phyloP scores from a whole-genome alignment of 1,140 invertebrate species.

The Danaus melanippus region DNA sequence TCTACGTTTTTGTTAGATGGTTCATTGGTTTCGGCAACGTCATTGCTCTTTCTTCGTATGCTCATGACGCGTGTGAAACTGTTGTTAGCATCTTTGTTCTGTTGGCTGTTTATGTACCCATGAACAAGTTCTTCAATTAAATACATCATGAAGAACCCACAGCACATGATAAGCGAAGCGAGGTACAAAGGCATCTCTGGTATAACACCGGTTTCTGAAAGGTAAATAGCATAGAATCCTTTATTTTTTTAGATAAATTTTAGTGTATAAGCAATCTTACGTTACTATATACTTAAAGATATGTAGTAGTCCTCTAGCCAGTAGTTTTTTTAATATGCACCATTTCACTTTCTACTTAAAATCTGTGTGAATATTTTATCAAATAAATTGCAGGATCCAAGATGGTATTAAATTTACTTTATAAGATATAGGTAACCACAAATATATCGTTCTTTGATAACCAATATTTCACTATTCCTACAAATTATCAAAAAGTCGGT shows the following conservation, averaged over 20 bases:
- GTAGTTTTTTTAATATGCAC: background rate
- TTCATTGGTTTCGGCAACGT: constrained; percentile 18
- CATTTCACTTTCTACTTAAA: too few species aligned
- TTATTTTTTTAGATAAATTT: background rate
- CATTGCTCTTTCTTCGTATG: constrained; percentile 38
- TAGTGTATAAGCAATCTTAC: background rate
- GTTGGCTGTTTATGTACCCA: constrained; percentile 73
- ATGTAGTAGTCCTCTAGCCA: background rate
- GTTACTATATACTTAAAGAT: background rate
- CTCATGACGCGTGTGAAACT: constrained; percentile 60
- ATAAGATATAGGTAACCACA: too few species aligned
- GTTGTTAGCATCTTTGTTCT: constrained; percentile 50
- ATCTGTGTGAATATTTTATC: too few species aligned
- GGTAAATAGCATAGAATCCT: constrained; percentile 9
- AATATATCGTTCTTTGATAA: too few species aligned
- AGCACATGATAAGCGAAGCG: constrained; percentile 81
- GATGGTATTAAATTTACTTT: too few species aligned
- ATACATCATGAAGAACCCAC: constrained; percentile 89
- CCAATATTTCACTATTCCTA: too few species aligned
- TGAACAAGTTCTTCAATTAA: constrained; percentile 88
- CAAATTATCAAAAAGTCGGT: too few species aligned
- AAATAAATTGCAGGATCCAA: too few species aligned
- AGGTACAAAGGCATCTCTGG: constrained; percentile 76
- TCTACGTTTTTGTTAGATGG: constrained; percentile 39
- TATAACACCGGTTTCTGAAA: constrained; percentile 59